A percentile compares a stretch with the other conserved stretches of the same genome.
These are phyloP conservation scores for Laodelphax striatellus DNA, from an alignment of 1,140 invertebrate species.

Conservation along the genomic window DNA sequence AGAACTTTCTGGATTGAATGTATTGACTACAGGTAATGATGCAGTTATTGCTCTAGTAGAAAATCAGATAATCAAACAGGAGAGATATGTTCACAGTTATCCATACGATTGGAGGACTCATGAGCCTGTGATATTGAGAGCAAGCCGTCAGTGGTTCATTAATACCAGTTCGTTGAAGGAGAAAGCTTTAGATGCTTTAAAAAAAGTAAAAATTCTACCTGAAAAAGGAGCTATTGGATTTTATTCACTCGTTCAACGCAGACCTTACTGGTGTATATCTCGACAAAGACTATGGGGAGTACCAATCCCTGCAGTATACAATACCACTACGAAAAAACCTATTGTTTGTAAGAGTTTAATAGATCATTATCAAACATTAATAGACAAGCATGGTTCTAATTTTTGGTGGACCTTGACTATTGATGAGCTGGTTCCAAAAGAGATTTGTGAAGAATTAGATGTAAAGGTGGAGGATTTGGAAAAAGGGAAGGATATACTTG, in stretches of 20 bases:
- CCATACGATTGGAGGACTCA: constrained; percentile 98
- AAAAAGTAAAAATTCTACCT: constrained; percentile 48
- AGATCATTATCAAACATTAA: constrained; percentile 50
- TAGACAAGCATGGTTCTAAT: constrained; percentile 61
- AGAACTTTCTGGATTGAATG: constrained; percentile 55
- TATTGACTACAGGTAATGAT: constrained; percentile 47
- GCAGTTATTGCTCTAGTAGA: no score
- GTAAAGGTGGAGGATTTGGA: constrained; percentile 33
- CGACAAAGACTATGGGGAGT: constrained; percentile 92
- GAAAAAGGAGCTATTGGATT: constrained; percentile 42
- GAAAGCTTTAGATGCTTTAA: constrained; percentile 45
- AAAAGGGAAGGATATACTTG: constrained; percentile 81
- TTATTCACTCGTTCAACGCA: constrained; percentile 43
- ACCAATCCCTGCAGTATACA: constrained; percentile 88
- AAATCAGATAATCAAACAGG: constrained; percentile 21
- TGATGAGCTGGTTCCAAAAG: constrained; percentile 34
- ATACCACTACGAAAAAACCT: constrained; percentile 40
- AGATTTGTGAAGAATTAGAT: constrained; percentile 32
- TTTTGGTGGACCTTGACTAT: constrained; percentile 76
- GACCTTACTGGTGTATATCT: constrained; percentile 98
- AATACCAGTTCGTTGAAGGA: constrained; percentile 69
- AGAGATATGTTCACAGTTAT: constrained; percentile 70
- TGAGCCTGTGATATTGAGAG: constrained; percentile 81
- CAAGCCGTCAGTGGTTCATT: constrained; percentile 96
- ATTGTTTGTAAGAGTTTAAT: constrained; percentile 55